Evolutionary conservation across 1,140 invertebrate genomes (phyloP).

Genomic region (Meloidogyne hapla): DNA sequence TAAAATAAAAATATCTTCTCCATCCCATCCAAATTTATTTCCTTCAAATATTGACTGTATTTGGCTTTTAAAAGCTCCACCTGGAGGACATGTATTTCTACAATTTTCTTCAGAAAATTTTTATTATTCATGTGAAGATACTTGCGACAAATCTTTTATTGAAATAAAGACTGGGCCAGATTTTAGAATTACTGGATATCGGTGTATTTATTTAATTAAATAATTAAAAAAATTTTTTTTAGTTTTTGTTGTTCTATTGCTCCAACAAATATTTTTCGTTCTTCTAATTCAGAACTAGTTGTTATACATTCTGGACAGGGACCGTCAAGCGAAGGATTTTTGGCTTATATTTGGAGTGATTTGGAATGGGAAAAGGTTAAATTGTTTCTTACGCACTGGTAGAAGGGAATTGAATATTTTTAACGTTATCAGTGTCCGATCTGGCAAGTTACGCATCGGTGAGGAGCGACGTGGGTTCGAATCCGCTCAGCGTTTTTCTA

Average conservation of each 20-base stretch:
- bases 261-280: slow-evolving; percentile 49
- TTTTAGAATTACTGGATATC: slow-evolving; percentile 52
- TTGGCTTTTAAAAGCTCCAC: slow-evolving; percentile 56
- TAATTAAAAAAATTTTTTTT: slow-evolving; percentile 21
- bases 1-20: slow-evolving; percentile 33
- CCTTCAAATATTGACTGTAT: slow-evolving; percentile 43
- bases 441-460: too few species aligned
- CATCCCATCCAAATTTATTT: slow-evolving; percentile 47
- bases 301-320: slow-evolving; percentile 53
- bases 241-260: slow-evolving; percentile 57
- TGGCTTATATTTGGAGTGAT: slow-evolving; percentile 31
- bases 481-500: too few species aligned
- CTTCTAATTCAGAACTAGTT: slow-evolving; percentile 50
- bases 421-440: too few species aligned
- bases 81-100: slow-evolving; percentile 49
- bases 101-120: slow-evolving; percentile 56
- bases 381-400: too few species aligned
- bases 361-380: slow-evolving; percentile 13
- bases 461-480: too few species aligned
- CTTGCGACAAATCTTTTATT: slow-evolving; percentile 60
- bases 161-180: slow-evolving; percentile 52
- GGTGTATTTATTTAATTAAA: too few species aligned
- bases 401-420: too few species aligned
- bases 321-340: slow-evolving; percentile 19
- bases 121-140: slow-evolving; percentile 59